A percentile compares a stretch with the other conserved stretches of the same genome.
These are phyloP conservation scores for Brachionus sp. DNA, from an alignment of 1,140 invertebrate species.

Conservation along the genomic window DNA sequence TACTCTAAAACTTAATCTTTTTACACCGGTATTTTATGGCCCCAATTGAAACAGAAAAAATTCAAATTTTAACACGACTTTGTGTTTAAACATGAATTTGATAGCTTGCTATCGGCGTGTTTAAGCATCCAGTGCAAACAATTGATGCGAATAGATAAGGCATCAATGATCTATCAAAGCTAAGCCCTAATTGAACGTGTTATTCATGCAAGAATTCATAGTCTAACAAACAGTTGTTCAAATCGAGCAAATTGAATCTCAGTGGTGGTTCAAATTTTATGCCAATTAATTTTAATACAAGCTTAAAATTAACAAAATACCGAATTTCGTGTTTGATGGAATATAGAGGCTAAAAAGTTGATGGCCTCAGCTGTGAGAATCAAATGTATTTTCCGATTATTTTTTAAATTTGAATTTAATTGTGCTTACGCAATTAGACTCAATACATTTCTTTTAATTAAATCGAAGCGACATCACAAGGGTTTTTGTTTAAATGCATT, in stretches of 20 bases:
- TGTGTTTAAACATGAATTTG: not conserved
- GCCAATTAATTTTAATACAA: constrained; percentile 3
- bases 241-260: not conserved
- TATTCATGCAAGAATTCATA: not conserved
- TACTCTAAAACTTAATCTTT: not conserved
- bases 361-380: constrained; percentile 2
- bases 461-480: constrained; percentile 10
- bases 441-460: not conserved
- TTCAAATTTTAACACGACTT: constrained; percentile 3
- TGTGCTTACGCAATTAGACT: not conserved
- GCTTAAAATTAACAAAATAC: not conserved
- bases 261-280: not conserved
- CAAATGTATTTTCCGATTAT: not conserved
- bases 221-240: constrained; percentile 3
- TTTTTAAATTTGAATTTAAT: not conserved
- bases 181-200: not conserved
- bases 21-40: not conserved
- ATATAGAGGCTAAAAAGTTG: not conserved
- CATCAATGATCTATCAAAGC: not conserved
- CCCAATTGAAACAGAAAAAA: not conserved
- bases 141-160: not conserved
- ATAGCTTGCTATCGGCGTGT: not conserved
- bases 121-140: not conserved
- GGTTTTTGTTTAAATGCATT: not conserved
- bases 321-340: not conserved